These are phyloP conservation scores for Drosophila demipolita DNA, from an alignment of 2,888 invertebrate genomes.

Conservation along the genomic window DNA sequence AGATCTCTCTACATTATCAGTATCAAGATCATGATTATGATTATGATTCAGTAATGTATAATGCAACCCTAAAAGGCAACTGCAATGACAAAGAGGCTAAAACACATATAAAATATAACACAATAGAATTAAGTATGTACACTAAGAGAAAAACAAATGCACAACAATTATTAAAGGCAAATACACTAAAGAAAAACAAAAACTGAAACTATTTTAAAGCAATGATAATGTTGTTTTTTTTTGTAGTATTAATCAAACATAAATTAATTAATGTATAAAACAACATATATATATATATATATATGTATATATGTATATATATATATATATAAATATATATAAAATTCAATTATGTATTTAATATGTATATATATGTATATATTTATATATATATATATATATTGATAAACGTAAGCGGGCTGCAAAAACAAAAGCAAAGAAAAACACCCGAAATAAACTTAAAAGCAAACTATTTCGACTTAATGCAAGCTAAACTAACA, in stretches of 20 bases:
- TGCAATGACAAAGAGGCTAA: constrained; percentile 54
- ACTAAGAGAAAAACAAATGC: constrained; percentile 27
- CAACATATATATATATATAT: constrained; percentile 18
- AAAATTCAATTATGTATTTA: constrained; percentile 8
- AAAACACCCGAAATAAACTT: constrained; percentile 45
- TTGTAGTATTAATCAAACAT: constrained; percentile 58
- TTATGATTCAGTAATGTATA: constrained; percentile 28
- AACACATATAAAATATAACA: constrained; percentile 11
- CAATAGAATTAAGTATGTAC: constrained; percentile 22
- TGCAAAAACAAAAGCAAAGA: constrained; percentile 6
- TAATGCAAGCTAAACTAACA: constrained; percentile 63
- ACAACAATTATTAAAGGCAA: constrained; percentile 29
- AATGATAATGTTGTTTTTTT: constrained; percentile 61
- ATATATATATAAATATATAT: constrained; percentile 19
- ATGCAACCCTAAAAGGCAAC: constrained; percentile 54
- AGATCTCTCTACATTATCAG: constrained; percentile 54
- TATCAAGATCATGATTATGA: constrained; percentile 10
- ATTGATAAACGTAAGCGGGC: constrained; percentile 44
- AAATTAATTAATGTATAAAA: constrained; percentile 37
- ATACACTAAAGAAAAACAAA: constrained; percentile 19
- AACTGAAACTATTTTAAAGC: constrained; percentile 69
- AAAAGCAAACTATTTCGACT: constrained; percentile 61
- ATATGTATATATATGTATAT: background rate
- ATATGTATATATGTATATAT: background rate
- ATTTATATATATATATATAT: constrained; percentile 7